These are phyloP conservation scores for Scaptodrosophila latifasciaeformis DNA, from an alignment of 2,888 invertebrate genomes.

Conservation along the genomic window DNA sequence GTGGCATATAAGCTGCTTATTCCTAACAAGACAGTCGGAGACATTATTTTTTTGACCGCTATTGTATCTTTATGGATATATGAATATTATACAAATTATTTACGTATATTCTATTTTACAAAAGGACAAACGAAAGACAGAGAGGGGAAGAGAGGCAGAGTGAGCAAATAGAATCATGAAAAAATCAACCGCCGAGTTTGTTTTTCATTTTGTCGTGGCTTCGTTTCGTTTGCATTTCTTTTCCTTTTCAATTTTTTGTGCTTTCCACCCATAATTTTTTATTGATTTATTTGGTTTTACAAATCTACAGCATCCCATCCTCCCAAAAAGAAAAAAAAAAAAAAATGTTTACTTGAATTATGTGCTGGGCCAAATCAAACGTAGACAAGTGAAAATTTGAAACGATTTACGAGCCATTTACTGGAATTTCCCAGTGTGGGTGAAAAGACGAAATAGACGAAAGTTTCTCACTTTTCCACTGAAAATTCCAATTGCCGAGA, in stretches of 20 bases:
- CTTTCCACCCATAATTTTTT: constrained; percentile 52
- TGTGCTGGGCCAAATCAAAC: constrained; percentile 49
- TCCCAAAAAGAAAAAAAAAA: constrained; percentile 37
- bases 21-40: too few relatives aligned
- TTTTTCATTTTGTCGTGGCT: constrained; percentile 60
- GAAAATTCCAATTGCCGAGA: too few relatives aligned
- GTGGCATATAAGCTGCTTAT: too few relatives aligned
- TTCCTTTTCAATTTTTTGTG: constrained; percentile 37
- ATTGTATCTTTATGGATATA: too few relatives aligned
- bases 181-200: constrained; percentile 36
- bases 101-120: too few relatives aligned
- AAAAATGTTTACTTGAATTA: constrained; percentile 64
- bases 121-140: constrained; percentile 9
- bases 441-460: too few relatives aligned
- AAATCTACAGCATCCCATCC: not conserved
- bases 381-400: constrained; percentile 69
- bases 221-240: constrained; percentile 49
- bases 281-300: constrained; percentile 64
- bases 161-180: constrained; percentile 7
- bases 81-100: too few relatives aligned
- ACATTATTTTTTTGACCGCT: too few relatives aligned
- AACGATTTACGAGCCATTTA: constrained; percentile 67
- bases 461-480: too few relatives aligned
- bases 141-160: constrained; percentile 18
- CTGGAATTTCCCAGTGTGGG: constrained; percentile 56